Base-by-base conservation (phyloP, 2,888 invertebrate genomes). In the Xestia rhomboidea region DNA sequence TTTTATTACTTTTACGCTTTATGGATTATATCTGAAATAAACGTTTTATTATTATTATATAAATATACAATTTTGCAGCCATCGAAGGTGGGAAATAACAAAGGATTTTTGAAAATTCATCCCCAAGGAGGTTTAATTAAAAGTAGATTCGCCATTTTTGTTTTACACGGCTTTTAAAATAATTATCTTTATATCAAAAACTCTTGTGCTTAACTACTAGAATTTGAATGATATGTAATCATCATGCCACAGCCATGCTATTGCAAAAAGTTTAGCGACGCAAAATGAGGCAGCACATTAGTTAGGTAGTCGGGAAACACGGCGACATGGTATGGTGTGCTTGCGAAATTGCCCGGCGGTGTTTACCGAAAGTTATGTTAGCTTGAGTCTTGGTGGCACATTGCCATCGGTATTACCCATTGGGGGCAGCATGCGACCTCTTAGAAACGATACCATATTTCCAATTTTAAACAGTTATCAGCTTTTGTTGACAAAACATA, bases 251-350 rank as follows among this genome's bases (percentile, higher is more conserved):
- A 49, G 66, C 62, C 70, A 75, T 49, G 60, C 66, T 38, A 76
- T 88, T 88, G 68, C 85, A 79, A 81, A 79, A 88, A 62, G 41
- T 63, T 68, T 71, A 64, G 68, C 69, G 67, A 73, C 79, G 66
- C 81, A 79, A 77, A 81, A 86, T 73, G 66, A 63, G 69, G 60
- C 57, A 71, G 76, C 64, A 68, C 76, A 84, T 86, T 79, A 77
- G 77, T 82, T 79, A 81, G 66, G 72, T 78, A 76, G 83, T 34
- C 82, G 77, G 83, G 84, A 87, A 87, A 88, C 79, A 88, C 81
- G 57, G 68, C 66, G 77, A 63, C 77, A 83, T 44, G 68, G 77
- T 71, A 76, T 68, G 71, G 81, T 68, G 68, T 13, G 69, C 80
- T 88, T 88, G 80, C 88, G 87, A 85, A 82, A 88, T 77, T 77